phyloP scores from a whole-genome alignment of 2,797 vertebrate species.

The Enteromius radiatus region DNA sequence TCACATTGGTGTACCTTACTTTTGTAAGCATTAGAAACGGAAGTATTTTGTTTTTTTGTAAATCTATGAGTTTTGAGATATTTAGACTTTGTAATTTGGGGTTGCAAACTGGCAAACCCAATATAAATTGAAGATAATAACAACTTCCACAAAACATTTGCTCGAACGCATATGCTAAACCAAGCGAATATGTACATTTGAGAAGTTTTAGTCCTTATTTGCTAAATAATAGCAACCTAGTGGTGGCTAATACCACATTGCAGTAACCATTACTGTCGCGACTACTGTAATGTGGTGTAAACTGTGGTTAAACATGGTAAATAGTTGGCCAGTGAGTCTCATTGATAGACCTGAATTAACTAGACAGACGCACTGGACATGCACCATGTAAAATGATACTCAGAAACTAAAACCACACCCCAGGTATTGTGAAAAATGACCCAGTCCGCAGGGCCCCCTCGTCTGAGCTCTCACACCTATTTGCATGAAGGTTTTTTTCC shows the following conservation, averaged over 20 bases:
- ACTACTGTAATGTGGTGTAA: not conserved
- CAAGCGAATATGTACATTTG: not conserved
- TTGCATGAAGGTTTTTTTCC: not conserved
- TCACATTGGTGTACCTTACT: not conserved
- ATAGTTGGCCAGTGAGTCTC: not conserved
- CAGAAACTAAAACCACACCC: conserved; percentile 29
- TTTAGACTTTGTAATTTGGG: not conserved
- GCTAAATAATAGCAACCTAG: not conserved
- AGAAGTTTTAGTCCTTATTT: not conserved
- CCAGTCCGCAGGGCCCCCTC: not conserved
- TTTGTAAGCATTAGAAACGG: not conserved
- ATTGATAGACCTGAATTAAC: not conserved
- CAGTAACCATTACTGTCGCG: not conserved
- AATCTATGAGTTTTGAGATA: too few species aligned
- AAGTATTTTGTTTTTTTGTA: not conserved
- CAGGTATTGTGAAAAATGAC: conserved; percentile 13
- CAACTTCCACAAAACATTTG: not conserved
- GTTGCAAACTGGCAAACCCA: not conserved
- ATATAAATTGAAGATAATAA: not conserved
- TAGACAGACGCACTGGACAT: conserved; percentile 1
- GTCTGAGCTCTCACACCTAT: conserved; percentile 3
- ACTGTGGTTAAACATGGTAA: conserved; percentile 11
- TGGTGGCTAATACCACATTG: not conserved
- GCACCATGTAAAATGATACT: conserved; percentile 24
- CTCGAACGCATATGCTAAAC: too few species aligned